Evolutionary conservation across 1,140 invertebrate genomes (phyloP), one percentile per base, ranked within the genome.

Genomic region (Rhysida immarginata): DNA sequence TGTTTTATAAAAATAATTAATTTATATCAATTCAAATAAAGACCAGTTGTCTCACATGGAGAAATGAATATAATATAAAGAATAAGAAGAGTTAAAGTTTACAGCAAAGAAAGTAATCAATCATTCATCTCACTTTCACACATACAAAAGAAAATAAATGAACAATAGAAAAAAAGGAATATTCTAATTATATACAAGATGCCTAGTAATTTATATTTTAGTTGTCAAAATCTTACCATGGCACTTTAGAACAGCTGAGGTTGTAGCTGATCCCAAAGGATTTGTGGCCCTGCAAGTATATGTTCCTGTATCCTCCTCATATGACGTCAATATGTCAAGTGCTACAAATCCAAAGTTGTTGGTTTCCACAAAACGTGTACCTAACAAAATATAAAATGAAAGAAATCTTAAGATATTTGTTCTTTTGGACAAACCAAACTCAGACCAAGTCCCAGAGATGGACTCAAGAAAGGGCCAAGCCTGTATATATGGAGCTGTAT

Each of bases 301-400:
- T 2, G 83, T 87, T 24, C 90, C 90, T 21, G 86, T 83, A 73
- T 94, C 90, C 72, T 94, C 90, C 1, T 90, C 87, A 61, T 91
- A 81, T 11, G 86, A 85, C 58, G 90, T 84, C 75, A 92, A 81
- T 57, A 95, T 93, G 63, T 95, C 91, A 35, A 95, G 67, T 35
- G 90, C 89, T 14, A 94, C 88, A 67, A 91, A 95, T 41, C 91
- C 91, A 68, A 96, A 96, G 69, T 86, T 93, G 64, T 92, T 91
- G 11, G 87, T 91, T 75, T 92, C 88, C 8, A 84, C 83, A 66
- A 93, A 92, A 61, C 87, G 76, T 0, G 87, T 89, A 11, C 87
- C 86, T 58, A 54, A 50, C 58, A 56, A 48, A 46, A 54, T 59
- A 60, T 23, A 2, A 43, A 50, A 27, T 54, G 16, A n/a, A n/a